These are phyloP conservation scores for Crotophaga sulcirostris DNA, from an alignment of 2,113 vertebrate species.

Conservation along the genomic window DNA sequence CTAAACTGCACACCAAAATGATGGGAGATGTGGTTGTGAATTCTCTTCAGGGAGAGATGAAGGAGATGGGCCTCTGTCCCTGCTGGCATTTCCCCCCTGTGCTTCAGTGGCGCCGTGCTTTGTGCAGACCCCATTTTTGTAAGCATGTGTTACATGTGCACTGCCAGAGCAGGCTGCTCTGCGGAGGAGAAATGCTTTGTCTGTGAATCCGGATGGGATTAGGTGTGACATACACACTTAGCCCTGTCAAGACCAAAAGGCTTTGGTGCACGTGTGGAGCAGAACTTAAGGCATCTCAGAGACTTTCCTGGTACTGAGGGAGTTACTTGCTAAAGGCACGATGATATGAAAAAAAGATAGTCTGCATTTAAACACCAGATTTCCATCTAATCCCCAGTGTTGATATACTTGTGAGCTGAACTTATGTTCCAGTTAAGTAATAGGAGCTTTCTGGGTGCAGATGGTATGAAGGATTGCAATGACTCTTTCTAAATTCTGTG, in stretches of 20 bases:
- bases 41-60: background rate
- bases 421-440: background rate
- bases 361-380: background rate
- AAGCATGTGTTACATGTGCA: background rate
- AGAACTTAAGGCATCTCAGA: background rate
- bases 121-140: accelerated
- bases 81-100: accelerated
- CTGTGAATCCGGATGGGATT: background rate
- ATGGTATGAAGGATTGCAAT: background rate
- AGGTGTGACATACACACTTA: background rate
- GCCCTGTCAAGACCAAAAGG: conserved; percentile 19
- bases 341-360: background rate
- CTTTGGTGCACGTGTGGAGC: background rate
- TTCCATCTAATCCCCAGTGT: background rate
- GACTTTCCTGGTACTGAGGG: background rate
- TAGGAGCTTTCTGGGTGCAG: background rate
- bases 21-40: background rate
- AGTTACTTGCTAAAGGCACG: background rate
- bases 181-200: background rate
- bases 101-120: background rate
- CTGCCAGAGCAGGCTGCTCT: background rate
- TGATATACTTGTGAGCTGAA: background rate
- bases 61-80: background rate
- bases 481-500: background rate
- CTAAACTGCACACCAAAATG: accelerated